Evolutionary conservation across 2,888 invertebrate species (phyloP), one percentile per base, ranked within the genome.

Genomic region (Acleris holmiana): DNA sequence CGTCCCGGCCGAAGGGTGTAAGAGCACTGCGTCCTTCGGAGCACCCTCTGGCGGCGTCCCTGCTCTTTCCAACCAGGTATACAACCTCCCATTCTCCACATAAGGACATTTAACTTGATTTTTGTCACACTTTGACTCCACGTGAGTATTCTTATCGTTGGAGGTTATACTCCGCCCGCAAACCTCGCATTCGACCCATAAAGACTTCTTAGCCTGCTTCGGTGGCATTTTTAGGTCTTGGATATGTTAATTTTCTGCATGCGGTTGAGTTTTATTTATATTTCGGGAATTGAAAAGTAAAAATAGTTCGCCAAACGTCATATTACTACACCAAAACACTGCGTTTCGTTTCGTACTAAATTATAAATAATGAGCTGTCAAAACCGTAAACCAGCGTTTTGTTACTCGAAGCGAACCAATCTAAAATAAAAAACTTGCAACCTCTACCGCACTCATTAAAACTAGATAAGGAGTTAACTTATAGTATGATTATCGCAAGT

Each of bases 151-250:
- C 69, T 89, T 84, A 72, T 95, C 95, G 78, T 94, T 95, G 48
- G 92, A 89, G 57, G 93, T 83, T 76, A 96, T 79, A 68, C 83
- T 91, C 53, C 91, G 88, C 4, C 86, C 82, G 76, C 96, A 96
- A 46, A 85, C 89, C 49, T 94, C 95, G 77, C 96, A 96, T 60
- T 93, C 93, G 19, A 93, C 87, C 95, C 95, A 96, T 6, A 91
- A 78, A 2, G 93, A 88, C 67, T 91, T 92, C 77, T 94, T 95
- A 61, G 84, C 85, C 64, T 81, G 78, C 85, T 94, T 94, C 29
- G 90, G 91, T 10, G 91, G 79, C 79, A 80, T 80, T 41, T 60
- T 70, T 35, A 21, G 54, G 50, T 41, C 44, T 44, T 44, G 44
- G 21, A 46, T n/a, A 40, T 64, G 29, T 23, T 44, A 55, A 23